These are phyloP conservation scores for Acrocephalus scirpaceus DNA, from an alignment of 2,797 vertebrate genomes.

Conservation along the genomic window DNA sequence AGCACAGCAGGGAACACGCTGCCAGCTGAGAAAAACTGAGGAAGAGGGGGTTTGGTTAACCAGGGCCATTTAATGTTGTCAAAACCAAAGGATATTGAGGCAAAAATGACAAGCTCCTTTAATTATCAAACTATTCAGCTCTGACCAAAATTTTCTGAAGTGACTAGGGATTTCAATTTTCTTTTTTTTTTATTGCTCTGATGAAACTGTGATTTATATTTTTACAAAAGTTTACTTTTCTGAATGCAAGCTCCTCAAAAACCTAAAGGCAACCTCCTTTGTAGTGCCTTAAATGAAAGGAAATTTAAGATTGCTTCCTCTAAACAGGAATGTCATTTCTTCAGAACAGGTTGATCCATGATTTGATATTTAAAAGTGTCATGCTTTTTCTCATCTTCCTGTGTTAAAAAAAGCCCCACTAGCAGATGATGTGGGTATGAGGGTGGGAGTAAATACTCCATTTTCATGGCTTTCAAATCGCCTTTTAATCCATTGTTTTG, in stretches of 20 bases:
- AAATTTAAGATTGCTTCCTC: background rate
- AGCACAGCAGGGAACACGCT: background rate
- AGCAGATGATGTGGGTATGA: background rate
- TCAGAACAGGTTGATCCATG: background rate
- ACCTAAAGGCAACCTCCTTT: background rate
- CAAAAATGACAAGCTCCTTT: background rate
- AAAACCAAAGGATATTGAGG: background rate
- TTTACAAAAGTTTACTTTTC: background rate
- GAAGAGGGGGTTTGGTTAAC: background rate
- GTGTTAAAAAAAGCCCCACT: background rate
- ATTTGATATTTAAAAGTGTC: background rate
- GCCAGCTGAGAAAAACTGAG: background rate
- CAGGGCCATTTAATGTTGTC: background rate
- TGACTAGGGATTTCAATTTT: background rate
- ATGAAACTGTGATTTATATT: background rate
- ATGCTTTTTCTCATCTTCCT: background rate
- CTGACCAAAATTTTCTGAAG: background rate
- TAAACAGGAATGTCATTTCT: background rate
- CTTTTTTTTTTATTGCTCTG: background rate
- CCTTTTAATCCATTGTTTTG: background rate
- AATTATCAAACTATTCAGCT: background rate
- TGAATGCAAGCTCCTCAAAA: background rate
- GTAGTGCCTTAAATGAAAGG: background rate
- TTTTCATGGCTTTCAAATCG: background rate
- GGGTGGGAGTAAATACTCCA: rapidly evolving